These are phyloP conservation scores for Heliconius cydno DNA, from an alignment of 2,888 invertebrate species.

Conservation along the genomic window DNA sequence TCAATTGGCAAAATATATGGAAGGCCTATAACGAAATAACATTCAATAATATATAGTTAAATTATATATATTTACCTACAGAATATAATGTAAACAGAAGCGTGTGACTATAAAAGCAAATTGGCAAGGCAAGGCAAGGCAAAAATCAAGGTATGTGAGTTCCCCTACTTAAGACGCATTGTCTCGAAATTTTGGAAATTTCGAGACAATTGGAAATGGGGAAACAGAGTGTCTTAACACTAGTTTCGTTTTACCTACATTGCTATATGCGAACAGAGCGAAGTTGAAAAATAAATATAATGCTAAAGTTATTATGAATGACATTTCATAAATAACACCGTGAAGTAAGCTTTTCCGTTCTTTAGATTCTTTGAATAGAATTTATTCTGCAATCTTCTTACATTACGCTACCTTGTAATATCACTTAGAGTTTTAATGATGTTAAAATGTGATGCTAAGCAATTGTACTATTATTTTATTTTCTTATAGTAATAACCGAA, in stretches of 20 bases:
- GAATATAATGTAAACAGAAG: no score
- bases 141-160: no score
- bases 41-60: not conserved
- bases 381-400: slow-evolving; percentile 4
- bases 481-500: not conserved
- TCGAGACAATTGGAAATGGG: no score
- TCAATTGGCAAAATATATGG: slow-evolving; percentile 68
- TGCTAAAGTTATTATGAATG: not conserved
- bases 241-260: no score
- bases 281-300: not conserved
- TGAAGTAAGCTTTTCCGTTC: not conserved
- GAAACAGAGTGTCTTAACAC: no score
- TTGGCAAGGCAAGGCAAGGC: no score
- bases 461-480: not conserved
- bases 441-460: not conserved
- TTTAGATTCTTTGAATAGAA: slow-evolving; percentile 12
- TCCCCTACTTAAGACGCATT: no score
- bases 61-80: not conserved
- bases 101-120: no score
- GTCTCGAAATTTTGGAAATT: no score
- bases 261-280: no score
- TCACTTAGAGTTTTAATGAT: not conserved
- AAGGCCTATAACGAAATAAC: slow-evolving; percentile 54
- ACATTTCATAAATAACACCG: not conserved
- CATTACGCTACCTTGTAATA: not conserved